Base-by-base conservation (phyloP, 2,888 invertebrate genomes). In the Scrobipalpa atriplicella region DNA sequence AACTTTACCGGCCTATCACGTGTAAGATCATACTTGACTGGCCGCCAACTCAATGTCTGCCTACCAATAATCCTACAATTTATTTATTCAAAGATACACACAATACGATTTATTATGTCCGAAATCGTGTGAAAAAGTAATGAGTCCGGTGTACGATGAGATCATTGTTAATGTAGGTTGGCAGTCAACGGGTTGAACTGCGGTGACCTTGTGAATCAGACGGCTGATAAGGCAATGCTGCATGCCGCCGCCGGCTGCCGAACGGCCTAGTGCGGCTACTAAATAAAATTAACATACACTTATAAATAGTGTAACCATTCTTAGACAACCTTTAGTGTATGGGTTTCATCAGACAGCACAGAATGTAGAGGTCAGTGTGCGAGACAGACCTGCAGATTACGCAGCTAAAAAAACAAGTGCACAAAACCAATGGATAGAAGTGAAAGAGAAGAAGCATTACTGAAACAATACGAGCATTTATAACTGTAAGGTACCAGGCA, bases 121-220 rank as follows among this genome's bases (percentile, higher is more conserved):
- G 60, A 64, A 64, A 41, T 56, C 39, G 54, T 18, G 64, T 38
- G 51, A 65, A 66, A 68, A 70, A 75, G 72, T 72, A 76, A 75
- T 72, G 68, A 69, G 75, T 10, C 77, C 77, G 71, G 75, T 78
- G 73, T 75, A 72, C 72, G 85, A 88, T 89, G 90, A 91, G 88
- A 86, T 91, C 90, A 91, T 78, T 78, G 77, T 77, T 79, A 84
- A 85, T 85, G 81, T 87, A 83, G 83, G 82, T 80, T 83, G 82
- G 76, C 78, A 76, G 82, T 81, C 83, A 81, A 80, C 83, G 81
- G 81, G 87, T 86, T 87, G 85, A 89, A 90, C 87, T 85, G 83
- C 76, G 76, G 69, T 78, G 88, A 86, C 91, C 91, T 92, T 90
- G 91, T 87, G 90, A 89, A 84, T 89, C 89, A 87, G 80, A 78